Base-by-base conservation (phyloP, 2,888 invertebrate species). In the Dioctria linearis region DNA sequence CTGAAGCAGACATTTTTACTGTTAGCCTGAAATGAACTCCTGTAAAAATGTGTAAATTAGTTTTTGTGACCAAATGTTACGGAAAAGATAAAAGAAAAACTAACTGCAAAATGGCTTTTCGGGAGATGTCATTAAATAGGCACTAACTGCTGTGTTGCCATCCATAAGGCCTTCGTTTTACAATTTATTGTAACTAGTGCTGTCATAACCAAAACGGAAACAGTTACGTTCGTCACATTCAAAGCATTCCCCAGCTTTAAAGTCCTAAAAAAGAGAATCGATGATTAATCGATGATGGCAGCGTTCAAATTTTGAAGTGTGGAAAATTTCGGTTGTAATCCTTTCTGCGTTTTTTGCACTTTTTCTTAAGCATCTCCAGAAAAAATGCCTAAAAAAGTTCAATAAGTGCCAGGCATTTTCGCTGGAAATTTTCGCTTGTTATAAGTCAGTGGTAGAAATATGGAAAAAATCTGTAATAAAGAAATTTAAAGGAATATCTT, bases 1-100 rank as follows among this genome's bases (percentile, higher is more conserved):
- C 90, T 0, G 93, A 93, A 83, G 93, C 93, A 0, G 95, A 94
- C 66, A 96, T 93, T 83, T 93, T 92, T 13, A 96, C 90, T 0
- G 92, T 92, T 8, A 97, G 91, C 85, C 93, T 92, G 86, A 96
- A 96, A 86, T 97, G 96, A 4, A 92, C 92, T 84, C 93, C 96
- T 96, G 88, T 2, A 91, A 90, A 78, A 82, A 80, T 49, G 11
- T 3, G 13, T 46, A 25, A 25, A 75, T 67, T 63, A 78, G 40
- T 43, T 5, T 49, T 13, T 5, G 2, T 25, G 25, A 25, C 25
- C 25, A 25, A 25, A 25, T 25, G 2, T 25, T 25, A 39, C 11
- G 3, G 5, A 13, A 51, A n/a, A n/a, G n/a, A n/a, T n/a, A n/a
- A n/a, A 61, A 13, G 80, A 67, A 46, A 75, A 83, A 90, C 90